Evolutionary conservation across 2,888 invertebrate species (phyloP), one percentile per base, ranked within the genome.

Genomic region (Coelopa pilipes): DNA sequence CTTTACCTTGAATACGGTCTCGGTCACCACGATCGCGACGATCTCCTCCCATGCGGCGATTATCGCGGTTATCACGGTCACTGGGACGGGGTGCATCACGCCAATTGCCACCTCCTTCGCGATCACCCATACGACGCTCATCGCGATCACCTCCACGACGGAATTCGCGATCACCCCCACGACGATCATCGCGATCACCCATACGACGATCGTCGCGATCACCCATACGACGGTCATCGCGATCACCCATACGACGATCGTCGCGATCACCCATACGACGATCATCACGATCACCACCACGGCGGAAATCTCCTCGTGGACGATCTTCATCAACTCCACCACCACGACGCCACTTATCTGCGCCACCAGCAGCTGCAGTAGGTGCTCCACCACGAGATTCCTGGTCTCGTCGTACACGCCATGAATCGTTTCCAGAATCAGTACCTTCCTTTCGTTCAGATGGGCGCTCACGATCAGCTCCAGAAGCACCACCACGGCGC

Each of bases 401-500:
- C 0, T 82, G 80, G 17, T 85, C 84, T 10, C 85, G 81, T 15
- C 84, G 85, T 4, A 79, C 79, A 72, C 86, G 86, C 83, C 86
- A 85, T 12, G 75, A 59, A 34, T 78, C 75, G 7, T 74, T 76
- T n/a, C 77, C 78, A 15, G 76, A 71, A 11, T 77, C 78, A 17
- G 77, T 76, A 15, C 79, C 79, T 60, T 82, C 84, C 46, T 81
- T 76, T 12, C 81, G 79, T 46, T 80, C 80, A 63, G 57, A 3
- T 45, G 72, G 74, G 60, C 62, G 70, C 21, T 76, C 77, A 19
- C 81, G 81, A 2, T 82, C 81, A 21, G 47, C 47, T 50, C 59
- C 45, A 11, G 74, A n/a, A 19, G 67, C 75, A n/a, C 74, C 76
- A 71, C 78, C 78, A n/a, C 81, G 78, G 50, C 77, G 76, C 21